Evolutionary conservation across 2,888 invertebrate species (phyloP).

Genomic region (Cyclophora albipunctata): DNA sequence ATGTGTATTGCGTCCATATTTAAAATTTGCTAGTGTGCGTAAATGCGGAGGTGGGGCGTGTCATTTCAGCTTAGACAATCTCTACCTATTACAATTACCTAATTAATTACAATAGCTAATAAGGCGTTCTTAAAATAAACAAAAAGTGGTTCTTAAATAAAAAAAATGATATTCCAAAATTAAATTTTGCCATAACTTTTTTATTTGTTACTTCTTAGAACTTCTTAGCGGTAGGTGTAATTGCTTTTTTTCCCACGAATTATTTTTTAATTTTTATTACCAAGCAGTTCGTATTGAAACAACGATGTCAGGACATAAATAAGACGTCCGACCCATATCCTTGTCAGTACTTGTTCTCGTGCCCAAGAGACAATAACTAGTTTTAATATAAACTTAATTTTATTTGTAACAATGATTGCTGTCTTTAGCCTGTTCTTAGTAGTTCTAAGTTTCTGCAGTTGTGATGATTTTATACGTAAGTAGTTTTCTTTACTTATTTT

Average conservation of each 20-base stretch:
- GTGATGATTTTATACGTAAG: constrained; percentile 50
- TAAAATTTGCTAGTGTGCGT: no score
- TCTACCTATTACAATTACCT: no score
- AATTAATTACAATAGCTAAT: no score
- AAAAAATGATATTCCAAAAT: no score
- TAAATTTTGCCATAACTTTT: no score
- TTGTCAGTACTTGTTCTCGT: constrained; percentile 46
- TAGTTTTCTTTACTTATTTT: constrained; percentile 14
- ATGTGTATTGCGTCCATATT: no score
- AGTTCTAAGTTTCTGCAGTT: constrained; percentile 23
- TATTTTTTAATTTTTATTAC: neutral
- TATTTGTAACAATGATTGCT: constrained; percentile 43
- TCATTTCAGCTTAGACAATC: no score
- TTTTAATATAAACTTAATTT: constrained; percentile 11
- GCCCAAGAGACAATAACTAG: constrained; percentile 23
- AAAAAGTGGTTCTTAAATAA: no score
- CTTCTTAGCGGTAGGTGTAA: neutral
- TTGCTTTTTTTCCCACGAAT: constrained; percentile 1
- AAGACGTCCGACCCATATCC: constrained; percentile 27
- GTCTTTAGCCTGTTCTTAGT: constrained; percentile 34
- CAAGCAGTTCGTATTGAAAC: no score
- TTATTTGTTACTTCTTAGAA: no score
- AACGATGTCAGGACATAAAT: constrained; percentile 36
- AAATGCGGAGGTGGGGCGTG: no score
- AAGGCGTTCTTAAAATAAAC: no score